Percentiles rank a stretch among this genome's conserved stretches.
Conservation (phyloP, 2,888 invertebrate species). For the Galeopsomyia nigrocyanea region DNA sequence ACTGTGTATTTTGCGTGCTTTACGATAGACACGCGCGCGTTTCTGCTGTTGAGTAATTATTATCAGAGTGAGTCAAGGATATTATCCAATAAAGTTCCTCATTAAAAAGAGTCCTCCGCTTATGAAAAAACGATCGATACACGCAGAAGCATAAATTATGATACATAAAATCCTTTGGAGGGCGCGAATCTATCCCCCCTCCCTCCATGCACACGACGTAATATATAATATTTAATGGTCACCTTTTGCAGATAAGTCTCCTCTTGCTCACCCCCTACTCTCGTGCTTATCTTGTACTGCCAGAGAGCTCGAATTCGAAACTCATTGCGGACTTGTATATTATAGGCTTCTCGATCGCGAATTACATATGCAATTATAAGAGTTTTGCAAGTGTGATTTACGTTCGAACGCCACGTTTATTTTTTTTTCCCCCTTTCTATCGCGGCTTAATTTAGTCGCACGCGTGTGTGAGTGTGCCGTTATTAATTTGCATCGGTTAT, state of each 20-base stretch:
- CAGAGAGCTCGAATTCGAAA: neutral
- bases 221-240: conserved; percentile 39
- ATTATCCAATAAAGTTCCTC: too few relatives aligned
- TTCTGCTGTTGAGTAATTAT: neutral
- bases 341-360: neutral
- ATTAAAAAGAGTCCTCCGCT: too few relatives aligned
- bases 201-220: too few relatives aligned
- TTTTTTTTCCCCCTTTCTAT: conserved; percentile 19
- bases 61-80: too few relatives aligned
- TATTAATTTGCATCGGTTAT: conserved; percentile 28
- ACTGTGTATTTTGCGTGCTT: too few relatives aligned
- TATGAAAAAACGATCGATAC: too few relatives aligned
- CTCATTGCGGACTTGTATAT: neutral
- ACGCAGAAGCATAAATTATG: conserved; percentile 14
- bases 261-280: neutral
- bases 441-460: conserved; percentile 14
- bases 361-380: neutral
- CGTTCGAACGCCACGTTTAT: neutral
- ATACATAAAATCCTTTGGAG: conserved; percentile 27
- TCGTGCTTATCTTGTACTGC: neutral
- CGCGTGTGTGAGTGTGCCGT: too few relatives aligned
- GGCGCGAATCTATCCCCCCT: conserved; percentile 25
- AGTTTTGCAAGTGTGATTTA: conserved; percentile 14
- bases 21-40: neutral
- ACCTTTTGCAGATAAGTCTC: conserved; percentile 22